Percentiles rank a stretch among this genome's conserved stretches.
phyloP scores from a whole-genome alignment of 2,797 vertebrate species.

The Esox masquinongy region DNA sequence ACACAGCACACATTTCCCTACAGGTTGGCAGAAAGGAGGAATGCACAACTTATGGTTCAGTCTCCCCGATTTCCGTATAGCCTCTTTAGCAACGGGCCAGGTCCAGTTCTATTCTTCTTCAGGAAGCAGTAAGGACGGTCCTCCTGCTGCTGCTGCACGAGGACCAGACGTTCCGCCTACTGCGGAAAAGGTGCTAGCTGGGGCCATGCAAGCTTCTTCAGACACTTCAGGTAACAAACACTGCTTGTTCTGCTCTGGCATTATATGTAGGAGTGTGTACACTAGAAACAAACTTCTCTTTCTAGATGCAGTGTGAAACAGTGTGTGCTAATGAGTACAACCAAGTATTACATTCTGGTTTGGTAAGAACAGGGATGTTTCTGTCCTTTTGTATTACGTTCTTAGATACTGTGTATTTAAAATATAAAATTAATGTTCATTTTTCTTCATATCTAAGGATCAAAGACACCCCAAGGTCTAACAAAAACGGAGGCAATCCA shows the following conservation, averaged over 20 bases:
- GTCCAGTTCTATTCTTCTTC: slow-evolving; percentile 85
- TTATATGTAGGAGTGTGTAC: background rate
- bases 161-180: slow-evolving; percentile 42
- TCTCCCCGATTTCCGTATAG: slow-evolving; percentile 69
- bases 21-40: slow-evolving; percentile 82
- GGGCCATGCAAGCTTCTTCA: slow-evolving; percentile 36
- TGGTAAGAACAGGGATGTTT: slow-evolving; percentile 3
- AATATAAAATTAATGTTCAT: background rate
- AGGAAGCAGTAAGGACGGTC: slow-evolving; percentile 77
- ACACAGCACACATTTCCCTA: slow-evolving; percentile 11
- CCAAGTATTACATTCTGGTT: background rate
- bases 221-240: slow-evolving; percentile 52
- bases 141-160: slow-evolving; percentile 49
- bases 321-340: background rate
- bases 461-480: slow-evolving; percentile 61
- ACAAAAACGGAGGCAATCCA: slow-evolving; percentile 83
- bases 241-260: background rate
- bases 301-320: background rate
- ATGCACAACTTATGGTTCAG: slow-evolving; percentile 70
- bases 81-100: slow-evolving; percentile 72
- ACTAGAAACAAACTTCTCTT: background rate
- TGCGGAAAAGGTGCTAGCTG: slow-evolving; percentile 45
- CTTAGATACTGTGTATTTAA: background rate
- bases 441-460: slow-evolving; percentile 37
- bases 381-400: background rate